Evolutionary conservation across 1,140 invertebrate genomes (phyloP).

Genomic region (Drosophila quadrilineata): DNA sequence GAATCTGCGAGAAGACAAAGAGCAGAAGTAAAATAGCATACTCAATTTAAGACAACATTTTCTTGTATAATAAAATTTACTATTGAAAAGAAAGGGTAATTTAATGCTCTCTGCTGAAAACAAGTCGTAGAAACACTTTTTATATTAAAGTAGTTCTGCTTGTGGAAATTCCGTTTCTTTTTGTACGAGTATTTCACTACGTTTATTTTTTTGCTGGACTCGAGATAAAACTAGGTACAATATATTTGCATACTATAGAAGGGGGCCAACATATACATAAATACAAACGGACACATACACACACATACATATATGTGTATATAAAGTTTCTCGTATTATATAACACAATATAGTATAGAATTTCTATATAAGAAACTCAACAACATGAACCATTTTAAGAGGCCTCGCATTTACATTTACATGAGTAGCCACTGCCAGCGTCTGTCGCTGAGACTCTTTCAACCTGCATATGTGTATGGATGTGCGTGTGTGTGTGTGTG

Average conservation of each 20-base stretch:
- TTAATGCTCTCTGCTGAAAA: too few species aligned
- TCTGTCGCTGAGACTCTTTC: slow-evolving; percentile 16
- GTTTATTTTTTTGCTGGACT: not conserved
- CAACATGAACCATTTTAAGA: slow-evolving; percentile 29
- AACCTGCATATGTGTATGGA: not conserved
- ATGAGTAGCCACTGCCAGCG: slow-evolving; percentile 18
- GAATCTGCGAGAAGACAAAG: slow-evolving; percentile 84
- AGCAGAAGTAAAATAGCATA: too few species aligned
- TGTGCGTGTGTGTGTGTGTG: not conserved
- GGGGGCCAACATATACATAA: not conserved
- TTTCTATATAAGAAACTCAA: slow-evolving; percentile 8
- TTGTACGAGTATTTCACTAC: not conserved
- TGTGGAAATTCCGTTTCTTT: not conserved
- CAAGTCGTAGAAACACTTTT: not conserved
- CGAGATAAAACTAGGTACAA: slow-evolving; percentile 5
- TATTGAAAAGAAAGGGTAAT: too few species aligned
- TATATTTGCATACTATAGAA: slow-evolving; percentile 31
- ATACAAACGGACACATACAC: slow-evolving; percentile 11
- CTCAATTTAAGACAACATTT: too few species aligned
- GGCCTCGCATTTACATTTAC: slow-evolving; percentile 34
- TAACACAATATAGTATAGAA: slow-evolving; percentile 2
- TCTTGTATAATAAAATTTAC: too few species aligned
- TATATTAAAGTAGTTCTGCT: not conserved
- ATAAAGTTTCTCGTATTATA: slow-evolving; percentile 26
- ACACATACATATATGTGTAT: slow-evolving; percentile 13